phyloP scores from a whole-genome alignment of 2,888 invertebrate genomes.

The Omphaloscelis lunosa region DNA sequence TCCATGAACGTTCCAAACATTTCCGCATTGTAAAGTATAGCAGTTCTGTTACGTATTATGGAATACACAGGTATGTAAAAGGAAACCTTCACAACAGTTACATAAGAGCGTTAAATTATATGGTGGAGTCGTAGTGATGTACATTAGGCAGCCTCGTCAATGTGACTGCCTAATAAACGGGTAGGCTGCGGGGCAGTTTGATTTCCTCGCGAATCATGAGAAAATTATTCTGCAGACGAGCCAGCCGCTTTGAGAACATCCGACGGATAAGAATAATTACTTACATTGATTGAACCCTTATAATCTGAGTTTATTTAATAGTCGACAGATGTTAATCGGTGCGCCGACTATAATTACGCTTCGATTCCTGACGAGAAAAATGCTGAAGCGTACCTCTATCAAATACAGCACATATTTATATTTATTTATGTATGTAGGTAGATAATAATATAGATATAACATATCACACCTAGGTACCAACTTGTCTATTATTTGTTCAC shows the following conservation, averaged over 20 bases:
- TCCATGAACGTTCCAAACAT: constrained; percentile 3
- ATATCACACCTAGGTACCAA: not conserved
- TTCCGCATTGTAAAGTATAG: constrained; percentile 23
- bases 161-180: constrained; percentile 89
- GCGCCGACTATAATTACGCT: constrained; percentile 87
- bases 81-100: constrained; percentile 56
- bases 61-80: constrained; percentile 54
- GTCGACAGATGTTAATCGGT: constrained; percentile 90
- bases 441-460: not conserved
- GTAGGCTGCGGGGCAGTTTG: constrained; percentile 80
- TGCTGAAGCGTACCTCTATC: constrained; percentile 76
- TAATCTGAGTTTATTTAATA: constrained; percentile 89
- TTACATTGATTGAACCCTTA: constrained; percentile 90
- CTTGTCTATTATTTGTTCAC: constrained; percentile 8
- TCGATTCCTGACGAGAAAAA: constrained; percentile 89
- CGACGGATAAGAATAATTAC: constrained; percentile 91
- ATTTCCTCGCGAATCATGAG: constrained; percentile 89
- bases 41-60: constrained; percentile 21
- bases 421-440: constrained; percentile 6
- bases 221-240: constrained; percentile 87
- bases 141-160: constrained; percentile 85
- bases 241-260: constrained; percentile 87
- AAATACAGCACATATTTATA: constrained; percentile 74
- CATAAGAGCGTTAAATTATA: constrained; percentile 75
- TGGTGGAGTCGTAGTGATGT: constrained; percentile 79